Percentiles rank a stretch among this genome's conserved stretches.
These are phyloP conservation scores for Alosa sapidissima DNA, from an alignment of 2,797 vertebrate genomes.

Conservation along the genomic window DNA sequence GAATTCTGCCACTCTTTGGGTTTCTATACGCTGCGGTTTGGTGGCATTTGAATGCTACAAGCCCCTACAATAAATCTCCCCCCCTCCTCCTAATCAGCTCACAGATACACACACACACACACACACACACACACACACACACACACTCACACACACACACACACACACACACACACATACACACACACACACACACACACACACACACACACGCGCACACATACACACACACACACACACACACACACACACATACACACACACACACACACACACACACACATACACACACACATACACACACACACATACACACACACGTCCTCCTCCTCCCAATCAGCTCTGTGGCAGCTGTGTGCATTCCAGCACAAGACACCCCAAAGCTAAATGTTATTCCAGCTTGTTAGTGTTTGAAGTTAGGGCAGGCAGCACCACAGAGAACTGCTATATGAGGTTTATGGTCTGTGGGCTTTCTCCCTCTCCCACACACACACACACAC, in stretches of 20 bases:
- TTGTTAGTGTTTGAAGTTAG: constrained; percentile 81
- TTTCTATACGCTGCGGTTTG: constrained; percentile 70
- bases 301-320: no score
- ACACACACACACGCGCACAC: no score
- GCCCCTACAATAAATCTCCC: constrained; percentile 72
- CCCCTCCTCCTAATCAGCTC: constrained; percentile 70
- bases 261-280: no score
- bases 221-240: no score
- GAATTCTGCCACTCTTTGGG: constrained; percentile 45
- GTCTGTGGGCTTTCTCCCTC: constrained; percentile 71
- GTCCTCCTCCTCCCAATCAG: constrained; percentile 70
- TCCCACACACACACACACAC: constrained; percentile 18
- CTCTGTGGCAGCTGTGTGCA: constrained; percentile 74
- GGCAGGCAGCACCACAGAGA: constrained; percentile 70
- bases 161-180: no score
- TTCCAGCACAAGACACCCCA: constrained; percentile 76
- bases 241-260: no score
- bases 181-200: no score
- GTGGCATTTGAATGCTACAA: constrained; percentile 71
- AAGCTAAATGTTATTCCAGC: constrained; percentile 84
- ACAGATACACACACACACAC: no score
- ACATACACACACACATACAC: no score
- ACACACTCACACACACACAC: no score
- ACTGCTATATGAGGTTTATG: constrained; percentile 76
- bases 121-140: no score